A percentile compares a stretch with the other conserved stretches of the same genome.
Evolutionary conservation across 2,797 vertebrate genomes (phyloP).

Genomic region (Salarias fasciatus): DNA sequence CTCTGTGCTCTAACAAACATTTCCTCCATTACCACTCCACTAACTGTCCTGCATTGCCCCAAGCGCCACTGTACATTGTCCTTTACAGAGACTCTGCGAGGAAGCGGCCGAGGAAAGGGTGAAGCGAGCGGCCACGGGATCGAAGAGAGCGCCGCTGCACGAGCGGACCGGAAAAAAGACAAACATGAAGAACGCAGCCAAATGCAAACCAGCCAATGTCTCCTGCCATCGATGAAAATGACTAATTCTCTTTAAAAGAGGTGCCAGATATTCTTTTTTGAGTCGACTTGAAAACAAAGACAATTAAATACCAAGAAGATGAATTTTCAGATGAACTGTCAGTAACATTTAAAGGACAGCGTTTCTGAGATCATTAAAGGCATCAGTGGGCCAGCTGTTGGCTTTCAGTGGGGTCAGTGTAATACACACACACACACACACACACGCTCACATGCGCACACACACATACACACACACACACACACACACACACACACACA

Average conservation of each 20-base stretch:
- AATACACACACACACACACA: conserved; percentile 2
- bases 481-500: too few species aligned
- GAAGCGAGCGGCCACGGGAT: conserved; percentile 23
- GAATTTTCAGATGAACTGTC: not conserved
- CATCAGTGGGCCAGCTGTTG: conserved; percentile 29
- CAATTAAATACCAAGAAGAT: too few species aligned
- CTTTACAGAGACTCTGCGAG: conserved; percentile 53
- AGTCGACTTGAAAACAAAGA: too few species aligned
- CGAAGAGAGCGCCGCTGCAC: not conserved
- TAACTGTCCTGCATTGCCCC: conserved; percentile 58
- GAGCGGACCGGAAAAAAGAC: conserved; percentile 3
- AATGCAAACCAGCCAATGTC: conserved; percentile 25
- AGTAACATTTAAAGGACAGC: conserved; percentile 11
- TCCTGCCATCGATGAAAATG: conserved; percentile 34
- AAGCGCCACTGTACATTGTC: conserved; percentile 55
- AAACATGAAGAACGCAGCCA: conserved; percentile 22
- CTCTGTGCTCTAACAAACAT: conserved; percentile 66
- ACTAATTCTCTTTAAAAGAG: conserved; percentile 41
- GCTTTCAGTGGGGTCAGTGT: conserved; percentile 5
- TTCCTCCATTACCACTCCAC: conserved; percentile 68
- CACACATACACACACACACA: not conserved
- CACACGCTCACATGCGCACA: conserved; percentile 5
- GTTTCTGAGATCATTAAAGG: conserved; percentile 33
- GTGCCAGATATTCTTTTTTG: conserved; percentile 8
- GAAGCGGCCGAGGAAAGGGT: conserved; percentile 2